Conservation (phyloP, 2,797 vertebrate species). For the Podarcis lilfordi region DNA sequence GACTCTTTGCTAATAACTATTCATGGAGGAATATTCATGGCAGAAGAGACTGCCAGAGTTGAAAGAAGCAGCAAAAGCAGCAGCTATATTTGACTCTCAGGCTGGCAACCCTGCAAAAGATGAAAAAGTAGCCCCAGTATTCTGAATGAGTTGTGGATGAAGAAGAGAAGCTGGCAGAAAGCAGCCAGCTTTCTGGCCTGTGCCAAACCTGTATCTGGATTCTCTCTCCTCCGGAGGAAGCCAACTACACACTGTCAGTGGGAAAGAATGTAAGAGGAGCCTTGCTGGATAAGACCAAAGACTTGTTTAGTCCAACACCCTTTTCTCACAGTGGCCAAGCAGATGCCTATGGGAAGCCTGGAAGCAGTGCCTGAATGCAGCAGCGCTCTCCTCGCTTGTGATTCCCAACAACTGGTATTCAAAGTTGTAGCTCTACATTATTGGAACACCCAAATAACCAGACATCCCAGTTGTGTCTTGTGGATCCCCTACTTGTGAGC, state of each 20-base stretch:
- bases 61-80: neutral
- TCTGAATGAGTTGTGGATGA: slow-evolving; percentile 9
- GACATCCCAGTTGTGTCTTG: no score
- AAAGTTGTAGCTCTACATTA: no score
- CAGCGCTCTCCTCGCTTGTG: no score
- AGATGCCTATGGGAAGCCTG: no score
- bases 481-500: no score
- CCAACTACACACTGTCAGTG: neutral
- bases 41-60: neutral
- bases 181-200: neutral
- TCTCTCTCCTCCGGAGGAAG: slow-evolving; percentile 8
- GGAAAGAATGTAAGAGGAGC: neutral
- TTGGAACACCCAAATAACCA: no score
- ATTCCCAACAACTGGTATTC: no score
- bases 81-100: neutral
- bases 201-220: slow-evolving; percentile 9
- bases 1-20: neutral
- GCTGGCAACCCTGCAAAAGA: neutral
- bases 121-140: neutral
- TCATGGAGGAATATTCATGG: neutral
- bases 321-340: no score
- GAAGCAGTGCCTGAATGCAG: no score
- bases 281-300: no score
- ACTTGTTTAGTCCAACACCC: no score
- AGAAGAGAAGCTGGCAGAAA: slow-evolving; percentile 2